Conservation (phyloP, 2,888 invertebrate genomes). For the Temnothorax unifasciatus region DNA sequence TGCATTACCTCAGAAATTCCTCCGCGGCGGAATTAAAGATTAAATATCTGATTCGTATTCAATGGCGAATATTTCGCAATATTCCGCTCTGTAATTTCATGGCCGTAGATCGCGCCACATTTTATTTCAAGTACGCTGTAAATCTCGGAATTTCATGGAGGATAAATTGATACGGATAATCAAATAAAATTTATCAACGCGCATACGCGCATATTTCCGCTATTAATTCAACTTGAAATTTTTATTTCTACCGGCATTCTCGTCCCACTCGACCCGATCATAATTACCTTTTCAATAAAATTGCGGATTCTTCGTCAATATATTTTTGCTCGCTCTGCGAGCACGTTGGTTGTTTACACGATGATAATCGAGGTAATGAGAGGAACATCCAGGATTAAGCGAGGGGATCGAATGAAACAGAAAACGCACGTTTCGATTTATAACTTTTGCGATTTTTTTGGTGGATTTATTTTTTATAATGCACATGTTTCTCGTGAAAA, state of each 20-base stretch:
- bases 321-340: neutral
- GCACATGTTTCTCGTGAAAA: slow-evolving; percentile 86
- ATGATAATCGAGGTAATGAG: neutral
- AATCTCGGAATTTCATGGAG: slow-evolving; percentile 17
- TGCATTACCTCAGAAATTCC: slow-evolving; percentile 35
- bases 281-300: neutral
- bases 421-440: slow-evolving; percentile 55
- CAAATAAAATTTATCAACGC: slow-evolving; percentile 18
- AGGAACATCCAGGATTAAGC: slow-evolving; percentile 1
- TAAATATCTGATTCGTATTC: slow-evolving; percentile 37
- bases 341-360: neutral
- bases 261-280: neutral
- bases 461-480: slow-evolving; percentile 86
- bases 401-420: slow-evolving; percentile 30
- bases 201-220: neutral
- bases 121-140: slow-evolving; percentile 8
- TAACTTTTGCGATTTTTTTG: slow-evolving; percentile 85
- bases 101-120: neutral
- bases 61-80: neutral
- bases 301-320: neutral
- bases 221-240: slow-evolving; percentile 24
- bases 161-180: slow-evolving; percentile 20
- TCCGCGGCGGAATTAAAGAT: slow-evolving; percentile 7
- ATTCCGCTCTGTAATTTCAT: neutral
- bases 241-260: neutral